Evolutionary conservation across 2,888 invertebrate species (phyloP).

Genomic region (Toxonevra muliebris): DNA sequence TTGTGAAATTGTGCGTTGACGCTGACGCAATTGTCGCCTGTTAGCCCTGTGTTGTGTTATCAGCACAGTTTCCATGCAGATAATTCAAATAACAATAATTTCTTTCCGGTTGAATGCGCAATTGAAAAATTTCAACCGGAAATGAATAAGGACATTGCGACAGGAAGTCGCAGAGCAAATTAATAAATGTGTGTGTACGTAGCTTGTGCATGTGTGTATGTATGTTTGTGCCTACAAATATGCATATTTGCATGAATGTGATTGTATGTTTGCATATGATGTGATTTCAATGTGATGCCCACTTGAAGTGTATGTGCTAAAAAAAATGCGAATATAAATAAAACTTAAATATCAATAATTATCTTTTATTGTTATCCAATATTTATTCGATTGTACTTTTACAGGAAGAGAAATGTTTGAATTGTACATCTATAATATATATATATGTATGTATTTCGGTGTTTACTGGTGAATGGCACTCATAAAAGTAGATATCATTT

Average conservation of each 20-base stretch:
- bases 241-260: not conserved
- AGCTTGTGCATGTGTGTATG: not conserved
- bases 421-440: too few species aligned
- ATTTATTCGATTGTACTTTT: too few species aligned
- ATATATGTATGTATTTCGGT: too few species aligned
- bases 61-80: conserved; percentile 12
- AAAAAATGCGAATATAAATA: too few species aligned
- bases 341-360: too few species aligned
- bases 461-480: too few species aligned
- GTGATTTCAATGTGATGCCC: not conserved
- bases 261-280: conserved; percentile 9
- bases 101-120: conserved; percentile 27
- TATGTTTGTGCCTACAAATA: not conserved
- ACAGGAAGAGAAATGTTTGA: too few species aligned
- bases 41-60: conserved; percentile 9
- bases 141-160: conserved; percentile 12
- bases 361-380: too few species aligned
- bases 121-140: conserved; percentile 28
- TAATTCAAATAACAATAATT: conserved; percentile 32
- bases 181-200: not conserved
- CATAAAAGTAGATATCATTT: too few species aligned
- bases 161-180: conserved; percentile 18
- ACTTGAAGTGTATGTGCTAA: conserved; percentile 24
- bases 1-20: not conserved
- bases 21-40: not conserved